Conservation (phyloP, 2,888 invertebrate species). For the Miltochrista miniata region DNA sequence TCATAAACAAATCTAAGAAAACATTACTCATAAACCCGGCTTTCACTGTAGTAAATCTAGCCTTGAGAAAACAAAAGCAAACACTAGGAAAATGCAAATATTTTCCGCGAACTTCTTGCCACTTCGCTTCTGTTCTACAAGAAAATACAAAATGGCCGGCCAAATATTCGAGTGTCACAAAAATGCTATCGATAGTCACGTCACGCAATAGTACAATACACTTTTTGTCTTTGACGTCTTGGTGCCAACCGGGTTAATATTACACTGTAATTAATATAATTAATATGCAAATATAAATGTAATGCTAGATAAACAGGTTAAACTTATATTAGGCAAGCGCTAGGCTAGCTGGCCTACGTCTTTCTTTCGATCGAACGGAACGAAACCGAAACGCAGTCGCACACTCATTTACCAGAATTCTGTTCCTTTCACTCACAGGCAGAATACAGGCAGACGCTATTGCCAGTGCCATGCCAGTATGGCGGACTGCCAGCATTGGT, state of each 20-base stretch:
- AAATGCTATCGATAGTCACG: slow-evolving; percentile 20
- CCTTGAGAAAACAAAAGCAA: slow-evolving; percentile 31
- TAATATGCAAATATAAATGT: slow-evolving; percentile 48
- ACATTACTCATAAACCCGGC: slow-evolving; percentile 12
- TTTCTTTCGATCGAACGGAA: slow-evolving; percentile 38
- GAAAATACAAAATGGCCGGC: slow-evolving; percentile 78
- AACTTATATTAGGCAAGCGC: slow-evolving; percentile 16
- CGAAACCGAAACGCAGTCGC: slow-evolving; percentile 17
- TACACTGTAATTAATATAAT: slow-evolving; percentile 47
- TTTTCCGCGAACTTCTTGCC: slow-evolving; percentile 61
- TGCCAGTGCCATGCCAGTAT: slow-evolving; percentile 57
- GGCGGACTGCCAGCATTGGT: slow-evolving; percentile 70
- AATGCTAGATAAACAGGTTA: slow-evolving; percentile 34
- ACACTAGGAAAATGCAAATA: slow-evolving; percentile 44
- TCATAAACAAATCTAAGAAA: slow-evolving; percentile 11
- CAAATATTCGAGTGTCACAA: slow-evolving; percentile 52
- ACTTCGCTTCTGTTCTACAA: slow-evolving; percentile 44
- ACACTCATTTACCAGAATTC: slow-evolving; percentile 34
- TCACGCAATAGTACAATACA: slow-evolving; percentile 5
- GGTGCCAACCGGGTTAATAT: slow-evolving; percentile 22
- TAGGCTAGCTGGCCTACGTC: slow-evolving; percentile 26
- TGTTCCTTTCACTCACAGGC: slow-evolving; percentile 61
- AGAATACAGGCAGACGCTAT: slow-evolving; percentile 46
- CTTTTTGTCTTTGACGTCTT: slow-evolving; percentile 19
- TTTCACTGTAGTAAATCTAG: slow-evolving; percentile 25